Base-by-base conservation (phyloP, 2,888 invertebrate species). In the Anthophora plumipes region DNA sequence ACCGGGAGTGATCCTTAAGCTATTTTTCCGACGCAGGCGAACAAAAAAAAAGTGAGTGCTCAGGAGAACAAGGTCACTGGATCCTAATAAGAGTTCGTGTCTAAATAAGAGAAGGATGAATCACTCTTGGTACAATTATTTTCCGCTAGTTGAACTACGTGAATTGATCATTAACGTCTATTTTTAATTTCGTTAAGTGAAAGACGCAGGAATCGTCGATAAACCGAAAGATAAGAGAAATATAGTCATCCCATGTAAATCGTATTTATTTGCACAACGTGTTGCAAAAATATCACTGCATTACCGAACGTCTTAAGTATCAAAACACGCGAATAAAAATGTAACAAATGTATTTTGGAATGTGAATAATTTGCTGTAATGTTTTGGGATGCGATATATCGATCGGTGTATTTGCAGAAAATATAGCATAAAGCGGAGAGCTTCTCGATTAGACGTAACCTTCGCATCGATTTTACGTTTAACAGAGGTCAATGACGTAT, bases 401-500 rank as follows among this genome's bases (percentile, higher is more conserved):
- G 41, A 64, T 41, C 41, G 3, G 1, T 22, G 43, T 64, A 72
- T 72, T 57, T 22, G 17, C 22, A 52, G 41, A 41, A 46, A 48
- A 39, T n/a, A 12, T 12, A 57, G 22, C 25, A 20, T 17, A 69
- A 48, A 57, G 22, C 25, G 17, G 3, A 64, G 55, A 64, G 50
- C 46, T 60, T 43, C 69, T 37, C 20, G 41, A 70, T 70, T 71
- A 71, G 67, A 68, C 52, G 61, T 82, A 83, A 84, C 77, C 74
- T 85, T 80, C 77, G 64, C 81, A 87, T 87, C 79, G 87, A 87
- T 87, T 85, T 87, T 85, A 76, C 20, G 46, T 63, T 31, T 46
- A 71, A 71, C 81, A 68, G 84, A 83, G 87, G 87, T 87, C 88
- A 87, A 87, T 83, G 88, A 87, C 88, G 84, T 81, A 83, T 80